A percentile compares a stretch with the other conserved stretches of the same genome.
These are phyloP conservation scores for Sipha flava DNA, from an alignment of 1,140 invertebrate species.

Conservation along the genomic window DNA sequence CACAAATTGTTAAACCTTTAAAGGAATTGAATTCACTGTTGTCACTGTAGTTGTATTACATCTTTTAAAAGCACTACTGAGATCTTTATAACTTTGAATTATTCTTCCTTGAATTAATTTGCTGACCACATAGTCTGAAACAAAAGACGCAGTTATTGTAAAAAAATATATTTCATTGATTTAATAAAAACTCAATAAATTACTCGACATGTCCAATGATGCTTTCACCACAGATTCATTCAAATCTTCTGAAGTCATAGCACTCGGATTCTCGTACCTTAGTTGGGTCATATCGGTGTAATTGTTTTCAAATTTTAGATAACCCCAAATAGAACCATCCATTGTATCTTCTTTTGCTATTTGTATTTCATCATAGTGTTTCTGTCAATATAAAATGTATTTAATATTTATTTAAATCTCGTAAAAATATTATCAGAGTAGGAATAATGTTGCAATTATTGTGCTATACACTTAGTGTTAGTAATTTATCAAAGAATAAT, in stretches of 20 bases:
- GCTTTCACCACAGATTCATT: background rate
- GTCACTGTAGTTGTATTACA: background rate
- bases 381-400: background rate
- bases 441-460: too few species aligned
- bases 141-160: background rate
- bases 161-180: background rate
- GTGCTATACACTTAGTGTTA: too few species aligned
- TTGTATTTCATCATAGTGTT: background rate
- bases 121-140: background rate
- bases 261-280: background rate
- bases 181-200: background rate
- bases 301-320: background rate
- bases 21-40: background rate
- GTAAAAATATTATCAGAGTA: too few species aligned
- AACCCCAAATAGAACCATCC: background rate
- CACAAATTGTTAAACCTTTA: too few species aligned
- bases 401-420: too few species aligned
- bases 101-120: background rate
- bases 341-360: background rate
- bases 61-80: background rate
- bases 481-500: too few species aligned
- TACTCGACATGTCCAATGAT: constrained; percentile 15
- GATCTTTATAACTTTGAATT: background rate
- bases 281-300: background rate
- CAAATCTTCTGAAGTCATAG: background rate